Evolutionary conservation across 1,140 invertebrate genomes (phyloP).

Genomic region (Leptinotarsa defecta): DNA sequence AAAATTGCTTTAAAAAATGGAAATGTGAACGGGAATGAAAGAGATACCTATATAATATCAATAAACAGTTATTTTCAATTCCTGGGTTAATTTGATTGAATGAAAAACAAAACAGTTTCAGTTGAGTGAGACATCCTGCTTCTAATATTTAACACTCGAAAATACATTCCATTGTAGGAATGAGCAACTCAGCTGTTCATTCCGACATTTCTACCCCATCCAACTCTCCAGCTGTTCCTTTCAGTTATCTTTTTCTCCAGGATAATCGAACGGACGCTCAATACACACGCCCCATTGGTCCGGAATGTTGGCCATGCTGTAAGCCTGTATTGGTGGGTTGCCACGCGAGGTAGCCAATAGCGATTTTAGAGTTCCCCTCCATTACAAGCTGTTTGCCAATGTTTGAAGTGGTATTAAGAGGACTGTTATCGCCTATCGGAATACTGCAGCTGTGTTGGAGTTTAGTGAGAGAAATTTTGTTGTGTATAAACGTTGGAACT

Average conservation of each 20-base stretch:
- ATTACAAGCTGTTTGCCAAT: conserved; percentile 11
- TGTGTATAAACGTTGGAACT: not conserved
- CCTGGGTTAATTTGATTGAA: too few species aligned
- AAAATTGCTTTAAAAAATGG: too few species aligned
- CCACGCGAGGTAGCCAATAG: conserved; percentile 3
- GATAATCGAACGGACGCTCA: not conserved
- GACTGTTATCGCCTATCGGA: not conserved
- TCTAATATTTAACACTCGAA: too few species aligned
- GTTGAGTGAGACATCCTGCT: too few species aligned
- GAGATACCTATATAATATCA: too few species aligned
- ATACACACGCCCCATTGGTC: conserved; percentile 3
- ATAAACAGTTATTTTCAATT: too few species aligned
- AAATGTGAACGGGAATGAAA: too few species aligned
- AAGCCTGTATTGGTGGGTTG: conserved; percentile 4
- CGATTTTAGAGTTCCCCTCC: conserved; percentile 3
- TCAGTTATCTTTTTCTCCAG: conserved; percentile 8
- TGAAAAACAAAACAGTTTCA: too few species aligned
- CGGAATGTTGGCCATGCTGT: conserved; percentile 4
- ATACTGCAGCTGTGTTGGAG: not conserved
- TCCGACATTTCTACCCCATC: not conserved
- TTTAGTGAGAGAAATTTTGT: not conserved
- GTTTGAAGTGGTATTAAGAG: conserved; percentile 18
- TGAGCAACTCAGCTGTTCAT: not conserved
- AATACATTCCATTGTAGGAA: too few species aligned
- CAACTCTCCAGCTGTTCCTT: conserved; percentile 6